Evolutionary conservation across 1,140 invertebrate genomes (phyloP).

Genomic region (Chrysopa pallens): DNA sequence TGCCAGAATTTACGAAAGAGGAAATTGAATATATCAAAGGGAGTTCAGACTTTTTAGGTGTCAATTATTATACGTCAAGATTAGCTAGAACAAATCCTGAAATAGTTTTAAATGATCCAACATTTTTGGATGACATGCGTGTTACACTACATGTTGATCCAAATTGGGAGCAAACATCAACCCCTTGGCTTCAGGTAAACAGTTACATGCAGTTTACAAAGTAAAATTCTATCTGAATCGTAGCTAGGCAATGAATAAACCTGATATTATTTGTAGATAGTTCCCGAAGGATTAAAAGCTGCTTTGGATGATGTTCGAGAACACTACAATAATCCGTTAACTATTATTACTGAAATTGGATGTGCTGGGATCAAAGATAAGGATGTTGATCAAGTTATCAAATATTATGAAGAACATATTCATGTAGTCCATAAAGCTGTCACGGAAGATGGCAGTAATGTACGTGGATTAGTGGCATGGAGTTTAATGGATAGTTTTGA

Average conservation of each 20-base stretch:
- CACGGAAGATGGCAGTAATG: conserved; percentile 19
- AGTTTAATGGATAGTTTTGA: conserved; percentile 46
- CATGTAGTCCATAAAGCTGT: conserved; percentile 21
- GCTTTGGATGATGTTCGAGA: too few relatives aligned
- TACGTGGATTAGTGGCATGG: conserved; percentile 39
- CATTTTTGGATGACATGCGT: conserved; percentile 28
- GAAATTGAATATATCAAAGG: conserved; percentile 36
- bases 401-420: conserved; percentile 10
- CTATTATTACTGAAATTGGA: neutral
- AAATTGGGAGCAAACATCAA: conserved; percentile 25
- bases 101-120: conserved; percentile 17
- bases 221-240: too few relatives aligned
- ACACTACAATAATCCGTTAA: too few relatives aligned
- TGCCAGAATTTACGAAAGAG: conserved; percentile 37
- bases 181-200: conserved; percentile 29
- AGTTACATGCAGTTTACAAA: conserved; percentile 9
- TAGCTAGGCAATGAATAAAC: too few relatives aligned
- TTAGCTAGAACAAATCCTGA: neutral
- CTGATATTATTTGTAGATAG: conserved; percentile 10
- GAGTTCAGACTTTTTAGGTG: conserved; percentile 37
- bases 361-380: neutral
- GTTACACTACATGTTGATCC: conserved; percentile 23
- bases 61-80: conserved; percentile 22
- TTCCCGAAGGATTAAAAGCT: neutral
- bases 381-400: neutral